Evolutionary conservation across 2,113 vertebrate genomes (phyloP).

Genomic region (Cochlearius cochlearius): DNA sequence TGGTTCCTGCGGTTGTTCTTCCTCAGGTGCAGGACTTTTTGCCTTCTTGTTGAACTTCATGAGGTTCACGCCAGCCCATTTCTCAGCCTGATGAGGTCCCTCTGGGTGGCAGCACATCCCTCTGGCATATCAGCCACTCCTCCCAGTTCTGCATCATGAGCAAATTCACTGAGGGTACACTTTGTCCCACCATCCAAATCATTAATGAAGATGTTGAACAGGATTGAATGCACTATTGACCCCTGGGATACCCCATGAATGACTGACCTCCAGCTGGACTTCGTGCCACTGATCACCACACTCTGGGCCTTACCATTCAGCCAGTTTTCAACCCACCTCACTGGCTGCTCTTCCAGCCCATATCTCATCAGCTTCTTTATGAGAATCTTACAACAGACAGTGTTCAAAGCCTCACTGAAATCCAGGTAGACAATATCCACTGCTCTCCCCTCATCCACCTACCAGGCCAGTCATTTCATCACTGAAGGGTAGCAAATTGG

Average conservation of each 20-base stretch:
- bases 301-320: background rate
- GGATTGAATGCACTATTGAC: too few relatives aligned
- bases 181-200: background rate
- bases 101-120: background rate
- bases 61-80: background rate
- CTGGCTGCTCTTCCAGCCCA: background rate
- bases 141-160: background rate
- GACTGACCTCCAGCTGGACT: background rate
- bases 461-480: background rate
- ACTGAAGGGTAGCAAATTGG: background rate
- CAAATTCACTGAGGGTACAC: background rate
- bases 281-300: fast-evolving
- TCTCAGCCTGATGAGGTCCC: background rate
- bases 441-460: background rate
- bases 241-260: background rate
- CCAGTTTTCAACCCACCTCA: background rate
- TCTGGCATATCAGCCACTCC: background rate
- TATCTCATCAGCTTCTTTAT: background rate
- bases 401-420: background rate
- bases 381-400: background rate
- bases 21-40: background rate
- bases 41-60: background rate
- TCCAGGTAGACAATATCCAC: background rate
- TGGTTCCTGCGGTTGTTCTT: fast-evolving
- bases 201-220: background rate